A percentile compares a stretch with the other conserved stretches of the same genome.
These are phyloP conservation scores for Cryptocephalus primarius DNA, from an alignment of 2,888 invertebrate species.

Conservation along the genomic window DNA sequence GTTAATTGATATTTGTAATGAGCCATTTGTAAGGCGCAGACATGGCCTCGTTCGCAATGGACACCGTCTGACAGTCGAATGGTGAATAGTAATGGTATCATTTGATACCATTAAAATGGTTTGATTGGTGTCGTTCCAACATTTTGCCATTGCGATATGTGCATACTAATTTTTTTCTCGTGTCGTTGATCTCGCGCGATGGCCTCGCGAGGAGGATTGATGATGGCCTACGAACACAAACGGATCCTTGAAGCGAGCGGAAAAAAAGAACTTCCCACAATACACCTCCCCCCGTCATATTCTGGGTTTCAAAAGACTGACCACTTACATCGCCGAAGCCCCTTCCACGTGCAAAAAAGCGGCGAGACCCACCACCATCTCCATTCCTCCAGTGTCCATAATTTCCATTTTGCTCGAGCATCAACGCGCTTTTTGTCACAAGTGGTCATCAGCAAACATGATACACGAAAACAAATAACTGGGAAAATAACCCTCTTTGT, in stretches of 20 bases:
- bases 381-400: too few relatives aligned
- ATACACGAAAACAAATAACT: conserved; percentile 17
- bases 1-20: conserved; percentile 17
- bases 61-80: conserved; percentile 7
- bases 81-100: conserved; percentile 11
- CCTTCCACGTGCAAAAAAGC: too few relatives aligned
- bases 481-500: conserved; percentile 13
- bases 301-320: neutral
- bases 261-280: neutral
- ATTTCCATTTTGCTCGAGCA: neutral
- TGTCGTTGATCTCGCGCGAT: conserved; percentile 10
- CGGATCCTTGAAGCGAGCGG: neutral
- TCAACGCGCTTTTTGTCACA: neutral
- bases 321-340: too few relatives aligned
- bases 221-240: neutral
- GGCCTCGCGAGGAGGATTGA: conserved; percentile 2
- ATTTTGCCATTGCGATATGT: conserved; percentile 7
- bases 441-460: conserved; percentile 10
- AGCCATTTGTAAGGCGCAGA: conserved; percentile 12
- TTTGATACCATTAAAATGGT: conserved; percentile 9
- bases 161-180: conserved; percentile 8
- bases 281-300: neutral
- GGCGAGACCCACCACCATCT: too few relatives aligned
- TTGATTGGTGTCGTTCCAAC: conserved; percentile 6
- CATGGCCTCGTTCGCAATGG: conserved; percentile 7